These are phyloP conservation scores for Petrocephalus zakoni DNA, from an alignment of 2,113 vertebrate genomes.

Conservation along the genomic window DNA sequence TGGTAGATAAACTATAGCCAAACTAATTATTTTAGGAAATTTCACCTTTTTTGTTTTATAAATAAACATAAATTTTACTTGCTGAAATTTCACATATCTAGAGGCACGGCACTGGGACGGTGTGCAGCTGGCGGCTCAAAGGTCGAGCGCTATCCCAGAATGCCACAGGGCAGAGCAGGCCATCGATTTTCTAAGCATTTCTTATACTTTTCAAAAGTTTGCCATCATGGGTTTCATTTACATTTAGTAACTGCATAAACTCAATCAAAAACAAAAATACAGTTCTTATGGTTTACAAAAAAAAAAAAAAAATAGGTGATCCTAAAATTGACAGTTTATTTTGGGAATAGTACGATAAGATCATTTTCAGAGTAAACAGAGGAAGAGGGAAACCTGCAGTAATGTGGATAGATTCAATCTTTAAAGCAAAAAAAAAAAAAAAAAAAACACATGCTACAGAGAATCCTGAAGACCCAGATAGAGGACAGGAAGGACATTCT, in stretches of 20 bases:
- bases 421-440: neutral
- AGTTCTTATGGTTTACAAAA: neutral
- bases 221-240: neutral
- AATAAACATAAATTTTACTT: neutral
- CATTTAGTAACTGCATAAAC: neutral
- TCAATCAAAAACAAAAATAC: neutral
- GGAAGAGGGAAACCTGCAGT: neutral
- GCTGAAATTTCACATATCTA: too few relatives aligned
- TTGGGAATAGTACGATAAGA: neutral
- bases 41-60: neutral
- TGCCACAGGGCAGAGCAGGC: neutral
- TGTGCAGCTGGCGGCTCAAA: neutral
- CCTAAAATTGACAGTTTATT: neutral
- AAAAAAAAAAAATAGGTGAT: neutral
- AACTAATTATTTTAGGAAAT: neutral
- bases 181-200: neutral
- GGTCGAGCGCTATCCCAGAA: neutral
- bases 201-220: neutral
- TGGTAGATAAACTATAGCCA: neutral
- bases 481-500: neutral
- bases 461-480: neutral
- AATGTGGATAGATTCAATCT: neutral
- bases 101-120: neutral
- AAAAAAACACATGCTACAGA: neutral
- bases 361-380: neutral